Base-by-base conservation (phyloP, 2,113 vertebrate genomes). In the Sebastes schlegelii region DNA sequence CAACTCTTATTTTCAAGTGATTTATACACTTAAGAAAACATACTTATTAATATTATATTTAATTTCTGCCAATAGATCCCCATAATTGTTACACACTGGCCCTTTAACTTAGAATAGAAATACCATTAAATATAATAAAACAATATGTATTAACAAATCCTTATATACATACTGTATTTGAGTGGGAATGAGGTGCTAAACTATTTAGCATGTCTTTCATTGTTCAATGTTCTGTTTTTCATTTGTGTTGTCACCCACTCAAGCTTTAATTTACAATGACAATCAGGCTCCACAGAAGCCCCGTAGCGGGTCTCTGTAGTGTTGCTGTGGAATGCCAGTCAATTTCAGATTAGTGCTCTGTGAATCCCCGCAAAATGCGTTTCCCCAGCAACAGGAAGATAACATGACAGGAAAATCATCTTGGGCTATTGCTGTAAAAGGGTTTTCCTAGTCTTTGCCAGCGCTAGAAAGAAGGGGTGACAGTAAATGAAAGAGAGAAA, bases 341-440 rank as follows among this genome's bases (percentile, higher is more conserved):
- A 91, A 89, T 91, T 91, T 87, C 34, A 87, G 83, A 91, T 86
- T 70, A 86, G 57, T 82, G 75, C 82, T 72, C 58, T 64, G 79
- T 62, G 61, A 90, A 87, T 77, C 66, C 71, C 86, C 42, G 78
- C 80, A 74, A 88, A 84, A 80, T 82, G 77, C 1, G 72, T 86
- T 88, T 87, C 76, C 79, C 76, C 82, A 90, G 87, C 77, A 90
- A 88, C 82, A 19, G 72, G 23, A 71, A 79, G 86, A 87, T 83
- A 87, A 92, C 85, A 88, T 88, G 85, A 90, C 87, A 88, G 79
- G 63, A 74, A 90, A 92, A 86, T 86, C 51, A 82, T 89, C 66
- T 71, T 68, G 71, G 84, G 73, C 75, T 77, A 83, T 87, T 71
- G 63, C 23, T 75, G 84, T 19, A 52, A 73, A 86, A 61, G 43